These are phyloP conservation scores for Atherinosoma microstoma DNA, from an alignment of 2,797 vertebrate species.

Conservation along the genomic window DNA sequence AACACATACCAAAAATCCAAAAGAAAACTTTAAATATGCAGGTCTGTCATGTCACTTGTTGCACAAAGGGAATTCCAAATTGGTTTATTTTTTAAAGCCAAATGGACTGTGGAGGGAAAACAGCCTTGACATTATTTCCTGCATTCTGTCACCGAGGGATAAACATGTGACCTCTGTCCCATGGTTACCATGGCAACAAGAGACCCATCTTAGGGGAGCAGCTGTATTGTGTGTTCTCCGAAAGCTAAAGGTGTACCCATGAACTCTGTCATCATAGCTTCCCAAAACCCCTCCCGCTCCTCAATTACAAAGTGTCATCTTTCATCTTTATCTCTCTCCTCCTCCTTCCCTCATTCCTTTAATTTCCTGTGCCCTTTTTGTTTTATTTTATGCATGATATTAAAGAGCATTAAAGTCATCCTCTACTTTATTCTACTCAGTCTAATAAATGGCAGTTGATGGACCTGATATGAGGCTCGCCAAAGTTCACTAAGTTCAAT, in stretches of 20 bases:
- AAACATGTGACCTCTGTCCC: slow-evolving; percentile 65
- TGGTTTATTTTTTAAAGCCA: slow-evolving; percentile 12
- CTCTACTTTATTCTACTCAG: slow-evolving; percentile 27
- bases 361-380: slow-evolving; percentile 39
- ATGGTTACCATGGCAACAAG: slow-evolving; percentile 62
- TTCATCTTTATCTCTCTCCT: slow-evolving; percentile 49
- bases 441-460: slow-evolving; percentile 37
- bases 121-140: slow-evolving; percentile 31
- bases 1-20: neutral
- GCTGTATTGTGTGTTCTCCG: slow-evolving; percentile 45
- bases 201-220: slow-evolving; percentile 64
- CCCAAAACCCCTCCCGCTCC: slow-evolving; percentile 7
- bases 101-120: slow-evolving; percentile 12
- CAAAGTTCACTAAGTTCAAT: slow-evolving; percentile 43
- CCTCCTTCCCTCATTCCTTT: slow-evolving; percentile 19
- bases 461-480: slow-evolving; percentile 27
- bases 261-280: slow-evolving; percentile 44
- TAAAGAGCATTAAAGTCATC: slow-evolving; percentile 31
- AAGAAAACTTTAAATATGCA: neutral
- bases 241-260: slow-evolving; percentile 58
- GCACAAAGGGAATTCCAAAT: slow-evolving; percentile 2
- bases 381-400: slow-evolving; percentile 41
- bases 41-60: neutral
- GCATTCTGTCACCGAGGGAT: slow-evolving; percentile 39
- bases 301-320: slow-evolving; percentile 42